These are phyloP conservation scores for Garra rufa DNA, from an alignment of 2,113 vertebrate genomes.

Conservation along the genomic window DNA sequence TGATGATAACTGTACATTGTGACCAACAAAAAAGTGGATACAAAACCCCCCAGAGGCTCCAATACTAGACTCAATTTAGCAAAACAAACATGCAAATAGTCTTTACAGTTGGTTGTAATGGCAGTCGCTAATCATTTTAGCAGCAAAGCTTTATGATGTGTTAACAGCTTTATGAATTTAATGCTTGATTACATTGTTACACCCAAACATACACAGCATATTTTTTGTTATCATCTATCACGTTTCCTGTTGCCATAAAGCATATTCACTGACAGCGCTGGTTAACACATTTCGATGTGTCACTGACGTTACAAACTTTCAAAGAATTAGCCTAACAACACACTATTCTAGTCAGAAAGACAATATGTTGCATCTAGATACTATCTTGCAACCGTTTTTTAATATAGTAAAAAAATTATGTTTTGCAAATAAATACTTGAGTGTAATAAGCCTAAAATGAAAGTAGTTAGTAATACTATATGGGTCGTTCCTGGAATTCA, in stretches of 20 bases:
- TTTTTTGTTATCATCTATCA: neutral
- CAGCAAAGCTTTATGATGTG: neutral
- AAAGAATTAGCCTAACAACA: neutral
- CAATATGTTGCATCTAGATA: neutral
- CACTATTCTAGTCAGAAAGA: too few relatives aligned
- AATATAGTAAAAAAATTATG: too few relatives aligned
- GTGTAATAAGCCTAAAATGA: neutral
- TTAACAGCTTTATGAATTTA: neutral
- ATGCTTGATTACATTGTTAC: neutral
- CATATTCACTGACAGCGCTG: neutral
- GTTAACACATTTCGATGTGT: too few relatives aligned
- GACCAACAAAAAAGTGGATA: neutral
- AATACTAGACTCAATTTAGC: neutral
- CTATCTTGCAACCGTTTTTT: neutral
- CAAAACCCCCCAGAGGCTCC: neutral
- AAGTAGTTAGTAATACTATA: neutral
- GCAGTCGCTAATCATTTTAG: neutral
- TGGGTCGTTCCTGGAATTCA: too few relatives aligned
- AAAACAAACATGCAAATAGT: neutral
- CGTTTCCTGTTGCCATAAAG: neutral
- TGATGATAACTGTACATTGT: conserved; percentile 15
- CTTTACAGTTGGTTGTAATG: neutral
- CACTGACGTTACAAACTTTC: neutral
- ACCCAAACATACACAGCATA: neutral
- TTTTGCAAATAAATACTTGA: neutral